Percentiles rank a stretch among this genome's conserved stretches.
Evolutionary conservation across 2,797 vertebrate species (phyloP).

Genomic region (Hemibagrus guttatus): DNA sequence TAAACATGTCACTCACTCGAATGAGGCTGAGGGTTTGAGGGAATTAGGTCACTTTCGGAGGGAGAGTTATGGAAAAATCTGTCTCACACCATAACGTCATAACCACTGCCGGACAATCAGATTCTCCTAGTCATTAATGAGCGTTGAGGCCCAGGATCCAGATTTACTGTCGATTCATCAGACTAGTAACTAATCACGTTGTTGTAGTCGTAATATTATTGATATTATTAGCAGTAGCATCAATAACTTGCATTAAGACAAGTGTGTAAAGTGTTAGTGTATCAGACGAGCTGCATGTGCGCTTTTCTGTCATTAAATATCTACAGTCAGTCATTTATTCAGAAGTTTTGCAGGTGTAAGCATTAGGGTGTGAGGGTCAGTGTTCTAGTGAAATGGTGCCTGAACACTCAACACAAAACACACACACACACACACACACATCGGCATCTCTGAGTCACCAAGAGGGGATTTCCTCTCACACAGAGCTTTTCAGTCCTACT

Average conservation of each 20-base stretch:
- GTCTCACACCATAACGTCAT: neutral
- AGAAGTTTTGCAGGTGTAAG: conserved; percentile 57
- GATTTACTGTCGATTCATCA: neutral
- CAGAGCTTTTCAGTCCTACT: conserved; percentile 62
- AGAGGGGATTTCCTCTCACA: conserved; percentile 62
- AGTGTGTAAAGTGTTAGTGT: no score
- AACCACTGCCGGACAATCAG: neutral
- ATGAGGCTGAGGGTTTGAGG: neutral
- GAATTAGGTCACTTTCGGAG: neutral
- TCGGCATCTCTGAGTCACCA: conserved; percentile 51
- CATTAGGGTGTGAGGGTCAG: conserved; percentile 55
- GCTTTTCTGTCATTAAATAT: conserved; percentile 2
- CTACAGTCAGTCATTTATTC: conserved; percentile 54
- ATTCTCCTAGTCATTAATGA: neutral
- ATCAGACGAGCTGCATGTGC: neutral
- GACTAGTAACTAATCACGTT: neutral
- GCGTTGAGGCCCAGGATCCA: neutral
- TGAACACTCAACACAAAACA: conserved; percentile 32
- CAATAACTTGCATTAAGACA: neutral
- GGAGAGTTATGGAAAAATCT: neutral
- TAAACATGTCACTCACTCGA: neutral
- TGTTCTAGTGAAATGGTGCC: conserved; percentile 63
- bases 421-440: conserved; percentile 27
- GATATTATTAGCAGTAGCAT: neutral
- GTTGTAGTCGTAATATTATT: neutral